Base-by-base conservation (phyloP, 2,888 invertebrate species). In the Luperina testacea region DNA sequence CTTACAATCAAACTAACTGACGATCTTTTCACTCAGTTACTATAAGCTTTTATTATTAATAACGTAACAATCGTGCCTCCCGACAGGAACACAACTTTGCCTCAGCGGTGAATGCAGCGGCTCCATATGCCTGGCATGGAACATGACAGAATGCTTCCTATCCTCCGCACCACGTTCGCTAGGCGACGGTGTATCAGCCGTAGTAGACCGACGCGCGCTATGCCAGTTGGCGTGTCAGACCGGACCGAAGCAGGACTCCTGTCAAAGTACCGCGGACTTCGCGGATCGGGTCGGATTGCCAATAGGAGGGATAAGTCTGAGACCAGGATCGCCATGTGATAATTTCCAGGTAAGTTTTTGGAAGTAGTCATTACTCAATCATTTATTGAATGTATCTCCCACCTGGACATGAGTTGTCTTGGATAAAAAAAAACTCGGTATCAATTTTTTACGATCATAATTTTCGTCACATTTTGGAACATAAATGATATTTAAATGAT, bases 221-320 rank as follows among this genome's bases (percentile, higher is more conserved):
- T 99, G 99, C 97, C 99, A 99, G 95, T 97, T 99, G 86, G 99
- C 99, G n/a, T 99, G 99, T 94, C 98, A 99, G 96, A 98, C 98
- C 91, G 98, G 98, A 48, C 98, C 98, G 27, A 98, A 98, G 88
- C 95, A 97, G 2, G 96, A 97, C 89, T 97, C 98, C 9, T 99
- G 99, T 92, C 97, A 98, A 83, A 99, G 99, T 92, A 99, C 99
- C 6, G 98, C 98, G 71, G 99, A 99, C 94, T 98, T 99, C 95
- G 98, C 98, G 0, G 95, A 97, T 17, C 92, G 97, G 45, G 98
- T 98, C 45, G 98, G 98, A 48, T 94, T 99, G 90, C 98, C 98
- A 0, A 95, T 95, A 1, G 98, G 98, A 24, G 99, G 99, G 27
- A 99, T 99, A 87, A 98, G 98, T 89, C 96, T 99, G 85, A 97